Evolutionary conservation across 1,140 invertebrate genomes (phyloP).

Genomic region (Polypedilum pembai): DNA sequence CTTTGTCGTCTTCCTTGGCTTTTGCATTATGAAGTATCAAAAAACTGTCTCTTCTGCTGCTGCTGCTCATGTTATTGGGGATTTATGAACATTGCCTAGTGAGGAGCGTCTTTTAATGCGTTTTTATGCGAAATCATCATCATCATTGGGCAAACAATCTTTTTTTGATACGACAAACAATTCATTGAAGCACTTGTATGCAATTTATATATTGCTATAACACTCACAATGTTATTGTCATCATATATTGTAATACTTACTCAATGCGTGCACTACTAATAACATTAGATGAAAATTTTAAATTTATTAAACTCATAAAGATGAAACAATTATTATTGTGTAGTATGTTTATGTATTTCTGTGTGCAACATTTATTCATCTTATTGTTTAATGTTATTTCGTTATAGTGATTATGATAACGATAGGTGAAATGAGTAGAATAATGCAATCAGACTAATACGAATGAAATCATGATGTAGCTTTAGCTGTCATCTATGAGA

Average conservation of each 20-base stretch:
- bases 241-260: background rate
- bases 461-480: too few relatives aligned
- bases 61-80: background rate
- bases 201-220: background rate
- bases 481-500: too few relatives aligned
- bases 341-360: background rate
- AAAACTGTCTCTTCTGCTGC: background rate
- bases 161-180: too few relatives aligned
- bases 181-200: too few relatives aligned
- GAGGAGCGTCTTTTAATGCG: too few relatives aligned
- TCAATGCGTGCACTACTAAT: background rate
- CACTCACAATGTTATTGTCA: background rate
- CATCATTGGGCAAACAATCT: too few relatives aligned
- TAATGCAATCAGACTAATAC: too few relatives aligned
- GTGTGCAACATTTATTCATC: background rate
- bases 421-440: too few relatives aligned
- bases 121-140: too few relatives aligned
- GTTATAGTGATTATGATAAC: background rate
- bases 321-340: background rate
- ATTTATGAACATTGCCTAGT: background rate
- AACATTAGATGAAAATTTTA: conserved; percentile 10
- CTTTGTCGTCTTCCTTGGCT: background rate
- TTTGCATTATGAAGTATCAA: background rate
- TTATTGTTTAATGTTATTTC: background rate
- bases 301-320: conserved; percentile 26